Evolutionary conservation across 2,113 vertebrate species (phyloP), one percentile per base, ranked within the genome.

Genomic region (Engraulis encrasicolus): DNA sequence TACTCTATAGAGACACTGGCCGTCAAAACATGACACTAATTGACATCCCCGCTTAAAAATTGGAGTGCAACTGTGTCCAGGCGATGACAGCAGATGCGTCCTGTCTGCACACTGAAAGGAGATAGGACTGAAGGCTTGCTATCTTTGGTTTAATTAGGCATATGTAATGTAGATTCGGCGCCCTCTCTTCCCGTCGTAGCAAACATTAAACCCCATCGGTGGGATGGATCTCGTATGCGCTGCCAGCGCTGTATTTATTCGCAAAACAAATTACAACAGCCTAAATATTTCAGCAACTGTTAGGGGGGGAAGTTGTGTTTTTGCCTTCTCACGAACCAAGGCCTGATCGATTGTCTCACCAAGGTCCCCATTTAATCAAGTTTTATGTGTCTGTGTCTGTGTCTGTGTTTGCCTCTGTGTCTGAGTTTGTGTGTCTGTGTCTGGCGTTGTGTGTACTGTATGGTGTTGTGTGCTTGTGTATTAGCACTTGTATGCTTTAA

Each of bases 401-500:
- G 58, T 66, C n/a, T 66, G 61, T 71, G 61, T 71, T 74, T 74
- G 66, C 34, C 27, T 74, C 12, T 34, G 66, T 34, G 66, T 58
- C 52, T 40, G 78, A 48, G 40, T 45, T 3, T 45, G 40, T 45
- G 40, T 45, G 40, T 66, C n/a, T 66, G 61, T 71, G 61, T 71
- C 12, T 74, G 66, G 27, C 23, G 9, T n/a, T 45, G 40, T 45
- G 40, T 45, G 40, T 45, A 45, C 9, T 45, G 40, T 45, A 9
- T 5, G 40, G 40, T 45, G 40, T 45, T 66, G 58, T 66, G 61
- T 71, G 61, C 34, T 11, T 74, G 66, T 74, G 66, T 40, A 81
- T 52, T 58, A 71, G 83, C 85, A 40, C 54, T 87, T 81, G 82
- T 79, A 20, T 82, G 77, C 78, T 88, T 87, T 86, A 85, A 82